phyloP scores from a whole-genome alignment of 2,797 vertebrate genomes.

The Mycteria americana region DNA sequence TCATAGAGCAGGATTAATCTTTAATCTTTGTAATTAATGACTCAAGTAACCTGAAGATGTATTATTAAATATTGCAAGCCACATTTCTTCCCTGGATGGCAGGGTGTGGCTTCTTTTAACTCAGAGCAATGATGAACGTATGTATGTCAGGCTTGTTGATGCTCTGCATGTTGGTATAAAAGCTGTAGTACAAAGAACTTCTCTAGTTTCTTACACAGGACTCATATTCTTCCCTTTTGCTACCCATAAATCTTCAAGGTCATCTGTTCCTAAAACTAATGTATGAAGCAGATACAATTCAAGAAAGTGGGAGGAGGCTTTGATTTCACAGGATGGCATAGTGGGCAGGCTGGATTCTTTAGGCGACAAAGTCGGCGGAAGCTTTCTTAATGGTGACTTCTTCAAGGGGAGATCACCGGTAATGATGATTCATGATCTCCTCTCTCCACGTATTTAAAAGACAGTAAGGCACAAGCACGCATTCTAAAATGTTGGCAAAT shows the following conservation, averaged over 20 bases:
- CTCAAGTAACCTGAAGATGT: background rate
- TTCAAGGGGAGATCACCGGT: background rate
- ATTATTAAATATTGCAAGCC: background rate
- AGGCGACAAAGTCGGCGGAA: background rate
- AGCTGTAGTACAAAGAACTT: background rate
- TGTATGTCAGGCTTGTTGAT: background rate
- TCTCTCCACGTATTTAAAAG: background rate
- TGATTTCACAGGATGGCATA: constrained; percentile 51
- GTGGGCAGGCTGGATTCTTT: constrained; percentile 55
- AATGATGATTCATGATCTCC: background rate
- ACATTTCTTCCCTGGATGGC: background rate
- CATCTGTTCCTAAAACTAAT: constrained; percentile 24
- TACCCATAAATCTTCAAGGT: constrained; percentile 25
- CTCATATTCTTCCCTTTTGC: constrained; percentile 7
- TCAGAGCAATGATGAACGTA: background rate
- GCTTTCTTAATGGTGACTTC: background rate
- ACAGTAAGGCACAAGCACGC: background rate
- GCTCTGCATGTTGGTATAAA: background rate
- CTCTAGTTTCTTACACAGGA: constrained; percentile 29
- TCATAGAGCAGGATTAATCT: background rate
- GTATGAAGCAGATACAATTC: constrained; percentile 26
- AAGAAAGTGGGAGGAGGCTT: constrained; percentile 62
- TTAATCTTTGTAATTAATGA: background rate
- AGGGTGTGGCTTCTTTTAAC: background rate
- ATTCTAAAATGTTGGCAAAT: background rate